These are phyloP conservation scores for Hippotragus niger DNA, from an alignment of 2,113 vertebrate genomes.

Conservation along the genomic window DNA sequence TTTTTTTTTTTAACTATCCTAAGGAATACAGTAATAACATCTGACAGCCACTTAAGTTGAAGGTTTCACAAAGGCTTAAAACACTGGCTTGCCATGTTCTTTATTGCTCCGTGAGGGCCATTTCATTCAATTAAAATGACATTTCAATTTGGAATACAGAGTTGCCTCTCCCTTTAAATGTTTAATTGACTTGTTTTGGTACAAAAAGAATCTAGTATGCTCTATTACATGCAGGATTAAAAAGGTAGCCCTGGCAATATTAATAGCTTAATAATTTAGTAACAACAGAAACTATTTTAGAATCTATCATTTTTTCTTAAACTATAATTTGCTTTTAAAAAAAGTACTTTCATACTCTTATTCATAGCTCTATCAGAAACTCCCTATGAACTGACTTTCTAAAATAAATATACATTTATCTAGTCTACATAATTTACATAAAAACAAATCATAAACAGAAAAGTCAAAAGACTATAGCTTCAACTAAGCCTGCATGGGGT, in stretches of 20 bases:
- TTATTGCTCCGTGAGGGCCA: slow-evolving; percentile 50
- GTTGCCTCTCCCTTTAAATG: slow-evolving; percentile 57
- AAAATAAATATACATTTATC: slow-evolving; percentile 48
- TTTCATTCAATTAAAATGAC: slow-evolving; percentile 68
- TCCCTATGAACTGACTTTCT: slow-evolving; percentile 36
- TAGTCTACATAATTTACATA: slow-evolving; percentile 37
- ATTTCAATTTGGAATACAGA: slow-evolving; percentile 67
- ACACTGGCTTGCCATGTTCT: slow-evolving; percentile 27
- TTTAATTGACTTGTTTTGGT: slow-evolving; percentile 60
- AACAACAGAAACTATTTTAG: slow-evolving; percentile 51
- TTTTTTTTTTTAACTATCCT: slow-evolving; percentile 17
- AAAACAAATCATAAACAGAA: slow-evolving; percentile 42
- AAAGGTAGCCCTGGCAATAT: slow-evolving; percentile 50
- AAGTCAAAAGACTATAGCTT: slow-evolving; percentile 24
- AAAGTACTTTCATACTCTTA: slow-evolving; percentile 33
- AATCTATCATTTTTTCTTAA: slow-evolving; percentile 41
- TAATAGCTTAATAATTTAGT: slow-evolving; percentile 48
- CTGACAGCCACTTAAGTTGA: slow-evolving; percentile 42
- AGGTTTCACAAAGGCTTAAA: slow-evolving; percentile 40
- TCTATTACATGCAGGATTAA: slow-evolving; percentile 54
- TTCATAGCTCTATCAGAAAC: slow-evolving; percentile 40
- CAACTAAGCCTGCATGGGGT: not conserved
- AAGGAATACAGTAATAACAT: slow-evolving; percentile 50
- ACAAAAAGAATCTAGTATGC: slow-evolving; percentile 32
- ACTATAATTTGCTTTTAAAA: slow-evolving; percentile 43